Evolutionary conservation across 2,113 vertebrate genomes (phyloP), one percentile per base, ranked within the genome.

Genomic region (Gila orcuttii): DNA sequence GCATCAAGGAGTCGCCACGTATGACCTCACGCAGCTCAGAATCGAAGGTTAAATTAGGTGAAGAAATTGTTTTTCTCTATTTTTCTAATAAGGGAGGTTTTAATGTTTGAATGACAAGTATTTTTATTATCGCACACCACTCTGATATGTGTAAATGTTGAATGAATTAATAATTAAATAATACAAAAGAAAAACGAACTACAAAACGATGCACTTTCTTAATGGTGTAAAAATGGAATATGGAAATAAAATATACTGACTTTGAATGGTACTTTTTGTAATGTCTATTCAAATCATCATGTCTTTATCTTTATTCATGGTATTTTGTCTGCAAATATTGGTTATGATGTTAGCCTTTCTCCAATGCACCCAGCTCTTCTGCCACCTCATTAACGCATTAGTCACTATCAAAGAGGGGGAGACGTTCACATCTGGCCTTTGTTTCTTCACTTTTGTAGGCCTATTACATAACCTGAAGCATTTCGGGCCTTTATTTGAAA

Each of bases 101-200:
- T 73, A 60, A 36, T 64, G 83, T 17, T 84, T 59, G 39, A 64
- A 1, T 2, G 79, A 86, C 84, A 86, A 55, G 81, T 36, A 85
- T 69, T 76, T 81, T 74, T 78, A 83, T 83, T 87, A 83, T 83
- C 85, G 42, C 82, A 75, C 47, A 13, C 47, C 84, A 88, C 50
- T 86, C 62, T 89, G 80, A 73, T 90, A 86, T 82, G 71, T 74
- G 83, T 86, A 85, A 28, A 42, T 9, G 47, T 52, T 39, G 36
- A 68, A 50, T 31, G 36, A 73, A 76, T 39, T 10, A 12, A 8
- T 25, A 23, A 79, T 39, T 1, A 4, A 39, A 60, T 59, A 6
- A 73, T 42, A 5, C 8, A 71, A 71, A 23, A n/a, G 6, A 69
- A 36, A 57, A 57, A 21, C 13, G 6, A 55, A 57, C 33, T 33